These are phyloP conservation scores for Prinia subflava DNA, from an alignment of 2,113 vertebrate genomes.

Conservation along the genomic window DNA sequence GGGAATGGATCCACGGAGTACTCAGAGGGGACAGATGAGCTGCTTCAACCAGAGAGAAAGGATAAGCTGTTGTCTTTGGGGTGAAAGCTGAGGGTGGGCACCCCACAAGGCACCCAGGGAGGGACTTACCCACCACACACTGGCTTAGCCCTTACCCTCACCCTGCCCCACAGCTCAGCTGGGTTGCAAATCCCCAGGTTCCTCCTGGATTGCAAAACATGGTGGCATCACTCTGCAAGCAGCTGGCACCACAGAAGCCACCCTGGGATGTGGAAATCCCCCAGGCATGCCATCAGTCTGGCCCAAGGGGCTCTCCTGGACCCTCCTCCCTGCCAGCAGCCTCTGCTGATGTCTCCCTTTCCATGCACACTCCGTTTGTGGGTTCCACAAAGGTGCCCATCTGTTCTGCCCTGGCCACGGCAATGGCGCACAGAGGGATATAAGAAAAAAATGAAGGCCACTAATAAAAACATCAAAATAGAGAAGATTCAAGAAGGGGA, in stretches of 20 bases:
- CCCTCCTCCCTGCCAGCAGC: neutral
- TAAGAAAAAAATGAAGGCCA: neutral
- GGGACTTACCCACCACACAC: fast-evolving
- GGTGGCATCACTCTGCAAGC: neutral
- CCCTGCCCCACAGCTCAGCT: neutral
- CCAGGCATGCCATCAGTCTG: neutral
- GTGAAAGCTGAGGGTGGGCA: neutral
- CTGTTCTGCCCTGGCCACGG: neutral
- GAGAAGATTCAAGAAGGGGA: neutral
- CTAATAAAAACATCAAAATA: neutral
- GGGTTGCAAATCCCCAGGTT: neutral
- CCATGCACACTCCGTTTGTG: fast-evolving
- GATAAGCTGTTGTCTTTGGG: neutral
- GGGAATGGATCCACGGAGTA: neutral
- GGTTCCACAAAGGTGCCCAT: neutral
- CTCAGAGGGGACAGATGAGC: neutral
- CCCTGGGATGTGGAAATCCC: neutral
- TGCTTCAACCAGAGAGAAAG: neutral
- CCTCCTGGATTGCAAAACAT: neutral
- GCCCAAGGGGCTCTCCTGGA: neutral
- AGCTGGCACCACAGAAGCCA: neutral
- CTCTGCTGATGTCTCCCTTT: neutral
- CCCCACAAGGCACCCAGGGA: neutral
- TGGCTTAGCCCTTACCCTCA: neutral
- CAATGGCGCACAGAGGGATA: fast-evolving